Percentiles rank a stretch among this genome's conserved stretches.
These are phyloP conservation scores for Zhengitettix transpicula DNA, from an alignment of 2,888 invertebrate genomes.

Conservation along the genomic window DNA sequence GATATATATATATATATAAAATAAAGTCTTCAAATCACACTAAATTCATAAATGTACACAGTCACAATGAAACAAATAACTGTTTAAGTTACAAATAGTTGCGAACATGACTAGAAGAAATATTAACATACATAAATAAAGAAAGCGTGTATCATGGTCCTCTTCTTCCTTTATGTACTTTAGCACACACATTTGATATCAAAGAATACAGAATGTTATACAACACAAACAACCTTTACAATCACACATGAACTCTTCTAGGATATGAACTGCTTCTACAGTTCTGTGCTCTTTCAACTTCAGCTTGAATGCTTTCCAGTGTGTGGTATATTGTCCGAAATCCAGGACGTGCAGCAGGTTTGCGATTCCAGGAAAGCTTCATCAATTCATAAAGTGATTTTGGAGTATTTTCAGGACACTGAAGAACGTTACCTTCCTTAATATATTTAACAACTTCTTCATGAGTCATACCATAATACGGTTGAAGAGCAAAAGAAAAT, in stretches of 20 bases:
- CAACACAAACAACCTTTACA: background rate
- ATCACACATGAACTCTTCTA: slow-evolving; percentile 12
- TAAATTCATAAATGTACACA: no score
- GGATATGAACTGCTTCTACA: slow-evolving; percentile 9
- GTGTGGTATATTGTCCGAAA: slow-evolving; percentile 70
- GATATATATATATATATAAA: no score
- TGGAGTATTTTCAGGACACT: slow-evolving; percentile 81
- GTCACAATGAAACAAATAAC: no score
- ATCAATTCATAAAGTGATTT: slow-evolving; percentile 76
- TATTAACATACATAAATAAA: no score
- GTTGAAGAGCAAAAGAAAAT: slow-evolving; percentile 89
- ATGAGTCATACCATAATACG: slow-evolving; percentile 93
- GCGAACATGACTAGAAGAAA: no score
- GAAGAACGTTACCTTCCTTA: slow-evolving; percentile 81
- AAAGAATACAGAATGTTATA: no score
- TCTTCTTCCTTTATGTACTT: no score
- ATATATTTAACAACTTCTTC: slow-evolving; percentile 91
- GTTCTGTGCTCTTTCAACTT: slow-evolving; percentile 20
- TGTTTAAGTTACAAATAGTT: no score
- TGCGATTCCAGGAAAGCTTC: slow-evolving; percentile 84
- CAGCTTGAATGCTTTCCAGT: slow-evolving; percentile 45
- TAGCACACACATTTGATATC: no score
- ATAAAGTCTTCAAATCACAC: no score
- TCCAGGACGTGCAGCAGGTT: slow-evolving; percentile 69
- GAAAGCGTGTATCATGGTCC: no score